A percentile compares a stretch with the other conserved stretches of the same genome.
Evolutionary conservation across 1,140 invertebrate species (phyloP).

Genomic region (Drosophila willistoni): DNA sequence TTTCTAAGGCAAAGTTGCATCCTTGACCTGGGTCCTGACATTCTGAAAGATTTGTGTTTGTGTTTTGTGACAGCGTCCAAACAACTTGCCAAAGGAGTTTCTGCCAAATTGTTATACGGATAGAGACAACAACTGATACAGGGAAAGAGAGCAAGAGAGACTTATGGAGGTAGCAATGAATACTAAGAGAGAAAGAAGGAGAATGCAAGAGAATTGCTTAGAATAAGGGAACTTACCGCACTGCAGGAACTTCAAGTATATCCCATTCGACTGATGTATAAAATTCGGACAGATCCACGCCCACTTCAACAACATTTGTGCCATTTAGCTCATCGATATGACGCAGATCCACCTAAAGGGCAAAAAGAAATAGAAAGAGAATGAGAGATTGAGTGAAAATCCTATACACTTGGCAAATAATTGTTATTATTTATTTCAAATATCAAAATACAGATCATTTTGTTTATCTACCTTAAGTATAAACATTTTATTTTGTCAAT

Average conservation of each 20-base stretch:
- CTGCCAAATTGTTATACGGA: slow-evolving; percentile 55
- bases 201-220: not conserved
- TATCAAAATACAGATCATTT: no score
- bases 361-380: slow-evolving; percentile 9
- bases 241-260: slow-evolving; percentile 96
- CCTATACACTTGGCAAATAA: not conserved
- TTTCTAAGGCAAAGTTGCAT: slow-evolving; percentile 35
- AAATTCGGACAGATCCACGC: slow-evolving; percentile 96
- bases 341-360: slow-evolving; percentile 91
- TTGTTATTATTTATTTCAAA: no score
- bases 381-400: slow-evolving; percentile 1
- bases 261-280: slow-evolving; percentile 99
- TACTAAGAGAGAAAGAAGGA: not conserved
- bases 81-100: slow-evolving; percentile 68
- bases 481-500: no score
- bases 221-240: slow-evolving; percentile 86
- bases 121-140: slow-evolving; percentile 1
- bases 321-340: slow-evolving; percentile 93
- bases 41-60: slow-evolving; percentile 70
- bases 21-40: slow-evolving; percentile 66
- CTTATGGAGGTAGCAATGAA: not conserved
- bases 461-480: no score
- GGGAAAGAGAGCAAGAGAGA: not conserved
- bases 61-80: slow-evolving; percentile 73
- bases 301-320: slow-evolving; percentile 92